Conservation (phyloP, 2,888 invertebrate genomes). For the Mesorhabditis belari region DNA sequence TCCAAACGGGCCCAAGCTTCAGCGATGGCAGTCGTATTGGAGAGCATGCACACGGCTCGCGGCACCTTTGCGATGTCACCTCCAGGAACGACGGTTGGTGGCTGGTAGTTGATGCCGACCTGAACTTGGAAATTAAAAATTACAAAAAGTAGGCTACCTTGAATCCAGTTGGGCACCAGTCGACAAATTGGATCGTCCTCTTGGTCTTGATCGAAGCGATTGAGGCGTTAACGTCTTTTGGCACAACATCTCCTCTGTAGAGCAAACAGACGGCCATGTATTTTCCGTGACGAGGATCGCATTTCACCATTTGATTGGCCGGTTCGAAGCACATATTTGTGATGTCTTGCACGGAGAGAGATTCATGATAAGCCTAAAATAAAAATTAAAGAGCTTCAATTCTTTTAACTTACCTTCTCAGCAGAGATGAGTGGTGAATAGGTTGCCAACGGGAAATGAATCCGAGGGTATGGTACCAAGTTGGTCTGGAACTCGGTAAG, state of each 20-base stretch:
- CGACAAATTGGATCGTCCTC: constrained; percentile 70
- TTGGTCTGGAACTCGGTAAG: constrained; percentile 67
- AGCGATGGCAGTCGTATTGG: constrained; percentile 53
- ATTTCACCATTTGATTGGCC: constrained; percentile 81
- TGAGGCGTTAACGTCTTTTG: constrained; percentile 84
- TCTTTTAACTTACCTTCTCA: constrained; percentile 20
- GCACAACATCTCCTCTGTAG: constrained; percentile 78
- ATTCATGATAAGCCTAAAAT: constrained; percentile 35
- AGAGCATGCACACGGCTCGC: constrained; percentile 71
- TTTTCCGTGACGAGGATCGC: constrained; percentile 66
- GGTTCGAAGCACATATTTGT: constrained; percentile 84
- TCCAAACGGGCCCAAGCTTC: constrained; percentile 76
- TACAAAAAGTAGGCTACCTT: constrained; percentile 17
- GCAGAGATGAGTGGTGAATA: constrained; percentile 48
- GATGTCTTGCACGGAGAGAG: constrained; percentile 64
- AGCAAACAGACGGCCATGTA: constrained; percentile 58
- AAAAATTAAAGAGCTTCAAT: neutral
- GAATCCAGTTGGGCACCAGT: constrained; percentile 61
- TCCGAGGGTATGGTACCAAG: constrained; percentile 75
- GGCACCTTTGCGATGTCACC: constrained; percentile 69
- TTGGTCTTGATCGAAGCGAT: constrained; percentile 92
- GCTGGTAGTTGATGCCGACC: constrained; percentile 51
- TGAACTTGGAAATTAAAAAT: constrained; percentile 14
- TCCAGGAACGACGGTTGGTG: constrained; percentile 75
- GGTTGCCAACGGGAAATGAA: constrained; percentile 77